Evolutionary conservation across 1,140 invertebrate genomes (phyloP).

Genomic region (Bradysia coprophila): DNA sequence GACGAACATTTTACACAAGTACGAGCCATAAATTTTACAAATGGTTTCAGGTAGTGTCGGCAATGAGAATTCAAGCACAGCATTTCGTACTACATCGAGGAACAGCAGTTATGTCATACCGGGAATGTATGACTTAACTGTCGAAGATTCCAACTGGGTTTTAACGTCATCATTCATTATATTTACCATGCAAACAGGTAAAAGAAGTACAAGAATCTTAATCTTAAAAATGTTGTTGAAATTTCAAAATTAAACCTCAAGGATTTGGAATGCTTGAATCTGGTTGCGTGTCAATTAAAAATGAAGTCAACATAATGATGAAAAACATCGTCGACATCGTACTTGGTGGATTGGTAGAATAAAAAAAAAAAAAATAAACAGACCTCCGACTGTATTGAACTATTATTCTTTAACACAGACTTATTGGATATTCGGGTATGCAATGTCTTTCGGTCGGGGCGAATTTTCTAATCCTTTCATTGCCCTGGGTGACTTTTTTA

Average conservation of each 20-base stretch:
- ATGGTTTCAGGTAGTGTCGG: neutral
- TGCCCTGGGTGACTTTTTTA: conserved; percentile 49
- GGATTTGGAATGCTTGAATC: conserved; percentile 86
- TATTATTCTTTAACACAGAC: too few species aligned
- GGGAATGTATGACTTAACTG: conserved; percentile 29
- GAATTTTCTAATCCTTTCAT: conserved; percentile 50
- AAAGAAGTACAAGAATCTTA: conserved; percentile 6
- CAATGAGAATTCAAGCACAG: neutral
- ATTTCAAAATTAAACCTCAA: conserved; percentile 13
- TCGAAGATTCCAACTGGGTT: conserved; percentile 85
- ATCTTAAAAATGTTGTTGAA: neutral
- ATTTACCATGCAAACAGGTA: conserved; percentile 93
- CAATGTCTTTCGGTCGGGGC: conserved; percentile 68
- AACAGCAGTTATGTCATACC: conserved; percentile 24
- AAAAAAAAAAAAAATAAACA: too few species aligned
- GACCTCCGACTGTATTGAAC: too few species aligned
- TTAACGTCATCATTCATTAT: conserved; percentile 87
- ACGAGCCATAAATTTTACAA: too few species aligned
- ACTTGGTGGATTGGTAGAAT: conserved; percentile 57
- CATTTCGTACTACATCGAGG: conserved; percentile 10
- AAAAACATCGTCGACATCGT: conserved; percentile 88
- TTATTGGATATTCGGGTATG: conserved; percentile 91
- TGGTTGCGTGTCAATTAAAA: conserved; percentile 81
- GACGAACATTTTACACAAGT: too few species aligned
- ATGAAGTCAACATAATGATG: conserved; percentile 96